Evolutionary conservation across 2,113 vertebrate genomes (phyloP).

Genomic region (Orientallactaga bullata): DNA sequence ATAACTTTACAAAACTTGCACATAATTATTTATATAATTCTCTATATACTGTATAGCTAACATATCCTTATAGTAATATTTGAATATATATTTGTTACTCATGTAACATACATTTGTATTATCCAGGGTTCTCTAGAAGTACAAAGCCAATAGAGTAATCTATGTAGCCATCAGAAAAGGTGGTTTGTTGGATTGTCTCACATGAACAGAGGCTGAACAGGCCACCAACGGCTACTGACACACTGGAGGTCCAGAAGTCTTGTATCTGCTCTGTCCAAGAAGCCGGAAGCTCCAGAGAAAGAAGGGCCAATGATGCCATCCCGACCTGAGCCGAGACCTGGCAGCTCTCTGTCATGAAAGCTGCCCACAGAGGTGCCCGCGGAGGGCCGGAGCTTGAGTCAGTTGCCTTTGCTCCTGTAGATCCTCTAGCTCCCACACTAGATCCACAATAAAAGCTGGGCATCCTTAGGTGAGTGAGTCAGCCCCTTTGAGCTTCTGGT

Average conservation of each 20-base stretch:
- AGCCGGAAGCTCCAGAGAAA: not conserved
- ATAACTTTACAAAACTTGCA: not conserved
- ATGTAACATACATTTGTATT: not conserved
- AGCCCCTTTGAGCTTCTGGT: not conserved
- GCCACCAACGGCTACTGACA: too few species aligned
- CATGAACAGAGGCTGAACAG: not conserved
- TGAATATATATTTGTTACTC: not conserved
- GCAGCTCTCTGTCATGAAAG: not conserved
- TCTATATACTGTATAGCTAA: not conserved
- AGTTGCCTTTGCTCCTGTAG: too few species aligned
- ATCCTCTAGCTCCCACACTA: too few species aligned
- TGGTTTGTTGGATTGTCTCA: not conserved
- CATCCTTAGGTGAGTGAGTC: not conserved
- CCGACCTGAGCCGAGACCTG: not conserved
- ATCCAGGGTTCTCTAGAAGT: not conserved
- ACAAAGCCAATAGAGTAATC: too few species aligned
- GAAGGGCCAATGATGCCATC: not conserved
- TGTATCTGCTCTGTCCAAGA: not conserved
- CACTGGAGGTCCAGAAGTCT: not conserved
- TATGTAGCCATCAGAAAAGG: too few species aligned
- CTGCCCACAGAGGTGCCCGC: too few species aligned
- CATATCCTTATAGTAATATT: not conserved
- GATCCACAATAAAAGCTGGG: too few species aligned
- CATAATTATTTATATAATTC: not conserved
- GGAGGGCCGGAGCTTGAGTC: too few species aligned